Conservation (phyloP, 2,113 vertebrate species). For the Misgurnus mizolepis region DNA sequence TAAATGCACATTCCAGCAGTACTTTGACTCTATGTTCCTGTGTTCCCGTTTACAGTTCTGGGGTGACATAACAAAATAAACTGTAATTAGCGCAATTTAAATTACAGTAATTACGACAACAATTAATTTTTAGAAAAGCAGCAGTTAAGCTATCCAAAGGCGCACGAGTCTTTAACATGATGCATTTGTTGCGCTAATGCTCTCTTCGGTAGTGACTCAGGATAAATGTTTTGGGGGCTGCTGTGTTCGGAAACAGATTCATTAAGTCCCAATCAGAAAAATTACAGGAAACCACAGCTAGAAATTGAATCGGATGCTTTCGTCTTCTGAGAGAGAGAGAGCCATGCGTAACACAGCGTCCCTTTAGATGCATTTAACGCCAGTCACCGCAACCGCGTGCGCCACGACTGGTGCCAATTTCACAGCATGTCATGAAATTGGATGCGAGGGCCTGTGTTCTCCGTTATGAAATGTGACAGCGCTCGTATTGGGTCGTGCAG, state of each 20-base stretch:
- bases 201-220: background rate
- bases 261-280: background rate
- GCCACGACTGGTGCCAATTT: background rate
- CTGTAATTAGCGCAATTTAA: background rate
- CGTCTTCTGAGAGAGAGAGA: too few relatives aligned
- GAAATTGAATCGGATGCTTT: background rate
- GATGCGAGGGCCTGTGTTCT: background rate
- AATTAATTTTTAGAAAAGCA: background rate
- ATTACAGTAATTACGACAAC: conserved; percentile 4
- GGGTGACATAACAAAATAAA: conserved; percentile 1
- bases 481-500: too few relatives aligned
- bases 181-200: background rate
- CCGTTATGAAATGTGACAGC: background rate
- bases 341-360: background rate
- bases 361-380: background rate
- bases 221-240: background rate
- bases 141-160: background rate
- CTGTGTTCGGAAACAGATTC: background rate
- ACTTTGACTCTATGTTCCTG: background rate
- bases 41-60: background rate
- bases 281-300: background rate
- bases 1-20: background rate
- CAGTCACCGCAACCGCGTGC: background rate
- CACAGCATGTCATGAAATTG: background rate
- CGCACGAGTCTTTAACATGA: background rate